Conservation (phyloP, 2,797 vertebrate species). For the Epinephelus awoara region DNA sequence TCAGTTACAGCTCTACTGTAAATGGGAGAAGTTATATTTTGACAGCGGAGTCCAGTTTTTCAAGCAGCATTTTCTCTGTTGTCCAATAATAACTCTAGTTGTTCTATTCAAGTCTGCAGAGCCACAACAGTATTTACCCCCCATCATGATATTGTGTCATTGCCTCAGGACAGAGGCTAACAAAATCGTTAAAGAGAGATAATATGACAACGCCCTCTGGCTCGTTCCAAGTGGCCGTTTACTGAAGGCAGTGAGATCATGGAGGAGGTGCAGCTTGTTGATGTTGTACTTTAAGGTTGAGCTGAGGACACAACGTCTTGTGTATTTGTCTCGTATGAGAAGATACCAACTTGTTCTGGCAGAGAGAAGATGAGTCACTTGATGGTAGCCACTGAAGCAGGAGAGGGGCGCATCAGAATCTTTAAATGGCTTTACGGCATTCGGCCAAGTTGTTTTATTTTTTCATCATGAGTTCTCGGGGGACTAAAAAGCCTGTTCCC, state of each 20-base stretch:
- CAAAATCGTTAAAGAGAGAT: constrained; percentile 1
- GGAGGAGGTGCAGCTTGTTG: neutral
- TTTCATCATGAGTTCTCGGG: constrained; percentile 2
- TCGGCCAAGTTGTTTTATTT: neutral
- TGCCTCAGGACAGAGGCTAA: neutral
- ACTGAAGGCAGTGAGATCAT: constrained; percentile 10
- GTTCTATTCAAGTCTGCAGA: neutral
- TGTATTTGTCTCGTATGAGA: constrained; percentile 28
- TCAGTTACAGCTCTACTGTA: too few relatives aligned
- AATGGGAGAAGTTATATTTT: neutral
- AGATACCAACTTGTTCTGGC: constrained; percentile 9
- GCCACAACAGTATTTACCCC: neutral
- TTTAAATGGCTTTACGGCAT: constrained; percentile 29
- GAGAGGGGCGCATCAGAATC: constrained; percentile 17
- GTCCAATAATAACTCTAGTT: neutral
- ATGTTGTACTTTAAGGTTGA: constrained; percentile 14
- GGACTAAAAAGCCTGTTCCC: constrained; percentile 9
- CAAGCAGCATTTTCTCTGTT: neutral
- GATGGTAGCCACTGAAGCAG: constrained; percentile 34
- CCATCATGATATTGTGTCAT: neutral
- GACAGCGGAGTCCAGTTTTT: neutral
- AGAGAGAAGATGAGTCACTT: constrained; percentile 44
- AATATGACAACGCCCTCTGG: neutral
- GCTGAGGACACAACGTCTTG: neutral
- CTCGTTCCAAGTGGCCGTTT: neutral